Evolutionary conservation across 2,888 invertebrate genomes (phyloP), one percentile per base, ranked within the genome.

Genomic region (Agrochola lychnidis): DNA sequence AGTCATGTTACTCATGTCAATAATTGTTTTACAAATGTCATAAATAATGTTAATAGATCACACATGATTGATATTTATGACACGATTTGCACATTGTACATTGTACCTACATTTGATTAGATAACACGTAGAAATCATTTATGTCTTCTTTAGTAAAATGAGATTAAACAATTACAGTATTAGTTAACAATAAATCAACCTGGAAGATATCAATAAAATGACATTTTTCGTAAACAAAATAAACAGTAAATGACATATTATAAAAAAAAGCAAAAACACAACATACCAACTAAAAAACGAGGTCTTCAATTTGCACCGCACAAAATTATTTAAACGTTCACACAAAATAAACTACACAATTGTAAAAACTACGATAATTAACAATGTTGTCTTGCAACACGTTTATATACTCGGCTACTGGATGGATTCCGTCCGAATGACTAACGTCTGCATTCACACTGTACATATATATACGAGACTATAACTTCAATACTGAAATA

Each of bases 401-500:
- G 7, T 56, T 14, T 25, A 10, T 14, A 36, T 9, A 56, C 25
- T 40, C 25, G 0, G 12, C 14, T 30, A 36, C 14, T 66, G 12
- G n/a, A 53, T 42, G 30, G 19, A 36, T 63, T 12, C 30, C 16
- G n/a, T 53, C 42, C 25, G 45, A 53, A 30, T 66, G 53, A 53
- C 53, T 19, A 81, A 40, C 30, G 25, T 19, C 4, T 14, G 36
- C 25, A 70, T 7, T 36, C 4, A n/a, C 36, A 40, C 30, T n/a
- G 10, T 14, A 14, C 16, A 5, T n/a, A 12, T 67, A 36, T 25
- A 19, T 36, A 9, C 30, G 16, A 6, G 0, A 72, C 4, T 19
- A 10, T 22, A 70, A 14, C 45, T 62, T 77, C 53, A 56, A 5
- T 48, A 42, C 77, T 78, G 56, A 72, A 79, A 79, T 56, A 36